A percentile compares a stretch with the other conserved stretches of the same genome.
phyloP scores from a whole-genome alignment of 2,888 invertebrate species.

The Spialia ferax region DNA sequence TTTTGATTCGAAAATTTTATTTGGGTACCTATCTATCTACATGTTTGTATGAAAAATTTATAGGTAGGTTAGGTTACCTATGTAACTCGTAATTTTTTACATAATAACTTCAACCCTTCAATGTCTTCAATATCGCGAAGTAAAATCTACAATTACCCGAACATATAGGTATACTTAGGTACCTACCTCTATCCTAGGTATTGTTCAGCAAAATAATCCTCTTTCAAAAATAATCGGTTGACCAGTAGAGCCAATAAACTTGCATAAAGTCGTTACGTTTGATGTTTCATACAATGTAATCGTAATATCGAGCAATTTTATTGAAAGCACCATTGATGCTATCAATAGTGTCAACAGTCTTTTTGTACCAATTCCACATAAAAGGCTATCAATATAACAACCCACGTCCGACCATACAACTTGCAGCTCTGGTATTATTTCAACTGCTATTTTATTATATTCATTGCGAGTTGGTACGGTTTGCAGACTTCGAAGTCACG shows the following conservation, averaged over 20 bases:
- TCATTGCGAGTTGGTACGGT: slow-evolving; percentile 67
- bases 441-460: slow-evolving; percentile 72
- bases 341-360: slow-evolving; percentile 63
- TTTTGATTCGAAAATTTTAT: slow-evolving; percentile 6
- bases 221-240: background rate
- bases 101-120: background rate
- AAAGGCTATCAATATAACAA: slow-evolving; percentile 75
- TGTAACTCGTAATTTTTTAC: background rate
- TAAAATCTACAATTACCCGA: no score
- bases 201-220: background rate
- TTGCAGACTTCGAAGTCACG: slow-evolving; percentile 52
- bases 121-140: no score
- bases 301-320: slow-evolving; percentile 30
- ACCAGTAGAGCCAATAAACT: background rate
- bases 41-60: background rate
- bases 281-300: background rate
- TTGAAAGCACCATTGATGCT: slow-evolving; percentile 40
- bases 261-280: slow-evolving; percentile 17
- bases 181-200: background rate
- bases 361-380: slow-evolving; percentile 64
- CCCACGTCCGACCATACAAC: slow-evolving; percentile 56
- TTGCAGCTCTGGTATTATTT: slow-evolving; percentile 71
- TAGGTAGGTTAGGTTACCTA: no score
- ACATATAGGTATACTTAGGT: background rate
- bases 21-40: background rate